Evolutionary conservation across 2,888 invertebrate species (phyloP), one percentile per base, ranked within the genome.

Genomic region (Plemyria rubiginata): DNA sequence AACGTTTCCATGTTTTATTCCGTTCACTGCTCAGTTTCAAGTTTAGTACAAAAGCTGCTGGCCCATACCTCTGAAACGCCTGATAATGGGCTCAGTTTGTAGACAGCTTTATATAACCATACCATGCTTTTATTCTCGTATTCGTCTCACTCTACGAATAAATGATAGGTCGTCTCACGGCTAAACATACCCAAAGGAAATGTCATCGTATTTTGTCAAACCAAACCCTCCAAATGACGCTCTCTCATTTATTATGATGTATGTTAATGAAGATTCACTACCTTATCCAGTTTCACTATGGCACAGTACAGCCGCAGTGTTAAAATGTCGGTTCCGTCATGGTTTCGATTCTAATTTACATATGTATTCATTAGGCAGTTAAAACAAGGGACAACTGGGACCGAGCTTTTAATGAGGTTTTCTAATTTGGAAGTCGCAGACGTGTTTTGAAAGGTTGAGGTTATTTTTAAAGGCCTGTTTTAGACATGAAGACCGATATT

Each of bases 291-390:
- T 4, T 61, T 2, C 16, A 56, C 61, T 61, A 36, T 51, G 51
- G 12, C 22, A 48, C 46, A 43, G 41, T 43, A 13, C 41, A 38
- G 36, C 11, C 32, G 6, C 36, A 40, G 40, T 29, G 45, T 55
- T 60, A 56, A 65, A 62, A 62, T 63, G 54, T 54, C 60, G 52
- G 46, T 53, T 46, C 50, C 41, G 29, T 51, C 55, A 65, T 54
- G 58, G 62, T 63, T 54, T 54, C 58, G 62, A 58, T 40, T 55
- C 43, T 49, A 29, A 60, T 54, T 60, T 57, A 60, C 56, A 64
- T 61, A 55, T 60, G 52, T 55, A 55, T 55, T 63, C 53, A 64
- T 60, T 60, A 56, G 36, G 50, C 38, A 22, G 49, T 54, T 40
- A 38, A 51, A 54, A 58, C 58, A 63, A 63, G n/a, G 58, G 43